A percentile compares a stretch with the other conserved stretches of the same genome.
Conservation (phyloP, 2,888 invertebrate species). For the Apodemia zela region DNA sequence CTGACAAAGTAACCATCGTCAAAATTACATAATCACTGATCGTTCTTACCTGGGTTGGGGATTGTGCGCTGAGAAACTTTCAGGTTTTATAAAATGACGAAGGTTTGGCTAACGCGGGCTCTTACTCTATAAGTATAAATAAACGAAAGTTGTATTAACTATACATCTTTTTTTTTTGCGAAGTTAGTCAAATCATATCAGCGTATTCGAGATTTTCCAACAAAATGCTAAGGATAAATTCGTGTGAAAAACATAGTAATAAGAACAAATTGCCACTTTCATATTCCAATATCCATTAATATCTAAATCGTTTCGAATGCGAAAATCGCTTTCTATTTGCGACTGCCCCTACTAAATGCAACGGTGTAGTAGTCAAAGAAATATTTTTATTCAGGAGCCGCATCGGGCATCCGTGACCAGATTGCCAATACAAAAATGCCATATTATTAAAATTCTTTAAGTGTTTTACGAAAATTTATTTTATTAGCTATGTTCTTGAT, state of each 20-base stretch:
- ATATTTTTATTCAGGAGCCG: conserved; percentile 40
- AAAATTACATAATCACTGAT: too few species aligned
- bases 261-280: conserved; percentile 5
- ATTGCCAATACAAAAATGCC: conserved; percentile 4
- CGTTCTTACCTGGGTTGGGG: too few species aligned
- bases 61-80: too few species aligned
- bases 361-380: conserved; percentile 50
- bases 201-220: not conserved
- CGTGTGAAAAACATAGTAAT: not conserved
- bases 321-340: conserved; percentile 15
- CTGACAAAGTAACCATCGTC: too few species aligned
- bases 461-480: not conserved
- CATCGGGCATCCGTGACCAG: conserved; percentile 4
- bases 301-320: not conserved
- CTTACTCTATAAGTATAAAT: too few species aligned
- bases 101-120: too few species aligned
- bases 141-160: too few species aligned
- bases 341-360: conserved; percentile 37
- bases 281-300: not conserved
- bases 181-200: not conserved
- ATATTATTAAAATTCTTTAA: conserved; percentile 1
- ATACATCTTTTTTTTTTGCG: not conserved
- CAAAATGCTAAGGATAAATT: not conserved
- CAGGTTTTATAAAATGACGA: too few species aligned
- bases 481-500: too few species aligned